Conservation (phyloP, 2,113 vertebrate species). For the Egretta garzetta region DNA sequence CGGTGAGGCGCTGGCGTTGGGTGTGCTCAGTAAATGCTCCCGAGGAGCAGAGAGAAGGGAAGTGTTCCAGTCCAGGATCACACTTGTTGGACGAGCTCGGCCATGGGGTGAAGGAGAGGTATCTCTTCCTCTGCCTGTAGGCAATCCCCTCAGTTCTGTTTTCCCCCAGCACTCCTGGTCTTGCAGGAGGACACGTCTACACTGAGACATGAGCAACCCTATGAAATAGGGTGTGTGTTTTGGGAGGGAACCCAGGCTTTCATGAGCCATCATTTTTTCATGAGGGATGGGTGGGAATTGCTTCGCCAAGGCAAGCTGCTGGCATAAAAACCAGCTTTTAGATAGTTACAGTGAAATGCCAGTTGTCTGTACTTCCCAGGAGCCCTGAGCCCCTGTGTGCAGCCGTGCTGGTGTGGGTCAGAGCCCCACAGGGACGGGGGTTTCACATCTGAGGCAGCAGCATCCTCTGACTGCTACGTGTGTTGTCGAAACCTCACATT, state of each 20-base stretch:
- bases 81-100: not conserved
- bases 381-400: not conserved
- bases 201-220: not conserved
- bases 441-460: not conserved
- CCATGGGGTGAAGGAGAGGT: not conserved
- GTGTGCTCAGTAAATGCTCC: not conserved
- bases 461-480: not conserved
- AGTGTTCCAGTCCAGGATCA: not conserved
- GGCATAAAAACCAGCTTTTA: not conserved
- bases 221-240: rapidly evolving
- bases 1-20: rapidly evolving
- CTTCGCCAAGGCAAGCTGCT: not conserved
- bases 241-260: not conserved
- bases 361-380: not conserved
- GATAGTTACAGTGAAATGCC: not conserved
- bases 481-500: not conserved
- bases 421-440: rapidly evolving
- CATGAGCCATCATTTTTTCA: not conserved
- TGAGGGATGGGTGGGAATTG: not conserved
- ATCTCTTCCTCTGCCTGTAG: not conserved
- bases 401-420: not conserved
- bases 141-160: rapidly evolving
- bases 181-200: not conserved
- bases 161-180: not conserved
- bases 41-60: not conserved